Evolutionary conservation across 2,113 vertebrate genomes (phyloP).

Genomic region (Eolophus roseicapilla): DNA sequence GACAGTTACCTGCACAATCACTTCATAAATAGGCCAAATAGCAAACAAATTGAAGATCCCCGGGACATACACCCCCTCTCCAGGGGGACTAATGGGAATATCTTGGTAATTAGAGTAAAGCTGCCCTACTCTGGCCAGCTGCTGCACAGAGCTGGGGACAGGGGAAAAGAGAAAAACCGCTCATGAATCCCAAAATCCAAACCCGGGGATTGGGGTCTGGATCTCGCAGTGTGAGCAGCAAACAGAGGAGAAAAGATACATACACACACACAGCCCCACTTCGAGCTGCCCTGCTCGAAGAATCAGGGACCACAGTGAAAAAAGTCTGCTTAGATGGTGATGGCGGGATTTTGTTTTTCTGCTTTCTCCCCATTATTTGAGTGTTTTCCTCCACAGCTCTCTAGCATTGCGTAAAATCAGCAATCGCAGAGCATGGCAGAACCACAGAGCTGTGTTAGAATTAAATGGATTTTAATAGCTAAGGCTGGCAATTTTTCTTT

Average conservation of each 20-base stretch:
- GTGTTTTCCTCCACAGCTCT: not conserved
- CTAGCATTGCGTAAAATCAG: not conserved
- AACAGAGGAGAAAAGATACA: not conserved
- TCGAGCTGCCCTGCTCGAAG: not conserved
- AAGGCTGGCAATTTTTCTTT: not conserved
- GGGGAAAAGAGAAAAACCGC: not conserved
- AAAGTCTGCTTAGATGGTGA: rapidly evolving
- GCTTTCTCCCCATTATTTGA: not conserved
- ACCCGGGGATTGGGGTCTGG: not conserved
- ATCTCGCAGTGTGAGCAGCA: not conserved
- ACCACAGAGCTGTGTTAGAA: not conserved
- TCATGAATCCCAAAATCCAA: not conserved
- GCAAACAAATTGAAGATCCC: not conserved
- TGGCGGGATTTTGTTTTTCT: not conserved
- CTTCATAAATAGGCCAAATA: not conserved
- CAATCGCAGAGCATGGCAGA: rapidly evolving
- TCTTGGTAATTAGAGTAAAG: not conserved
- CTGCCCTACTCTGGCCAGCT: not conserved
- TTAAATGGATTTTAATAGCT: not conserved
- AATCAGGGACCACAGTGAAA: not conserved
- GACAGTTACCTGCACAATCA: not conserved
- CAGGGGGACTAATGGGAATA: not conserved
- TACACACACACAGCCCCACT: not conserved
- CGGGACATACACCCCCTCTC: not conserved
- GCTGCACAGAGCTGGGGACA: not conserved